Conservation (phyloP, 2,113 vertebrate genomes). For the Synodontis membranacea region DNA sequence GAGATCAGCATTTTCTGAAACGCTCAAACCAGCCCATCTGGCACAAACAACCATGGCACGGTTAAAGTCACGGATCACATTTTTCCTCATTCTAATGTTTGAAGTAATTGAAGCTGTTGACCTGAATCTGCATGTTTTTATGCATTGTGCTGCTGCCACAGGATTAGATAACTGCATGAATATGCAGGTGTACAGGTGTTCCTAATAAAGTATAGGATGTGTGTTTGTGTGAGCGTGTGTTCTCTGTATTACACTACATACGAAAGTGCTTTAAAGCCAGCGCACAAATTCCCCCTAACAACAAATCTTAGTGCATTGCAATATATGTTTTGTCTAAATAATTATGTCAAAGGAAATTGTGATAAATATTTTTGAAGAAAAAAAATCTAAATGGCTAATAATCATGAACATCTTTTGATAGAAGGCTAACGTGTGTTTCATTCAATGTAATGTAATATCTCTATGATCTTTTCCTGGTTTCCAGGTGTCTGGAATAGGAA, state of each 20-base stretch:
- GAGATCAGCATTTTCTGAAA: too few relatives aligned
- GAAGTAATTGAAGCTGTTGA: too few relatives aligned
- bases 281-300: background rate
- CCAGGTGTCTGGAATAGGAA: slow-evolving; percentile 40
- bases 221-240: too few relatives aligned
- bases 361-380: background rate
- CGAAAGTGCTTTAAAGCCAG: background rate
- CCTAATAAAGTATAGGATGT: too few relatives aligned
- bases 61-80: too few relatives aligned
- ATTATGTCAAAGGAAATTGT: background rate
- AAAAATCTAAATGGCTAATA: background rate
- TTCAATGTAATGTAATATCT: background rate
- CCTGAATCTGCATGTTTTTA: too few relatives aligned
- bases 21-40: too few relatives aligned
- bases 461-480: background rate
- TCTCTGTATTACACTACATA: background rate
- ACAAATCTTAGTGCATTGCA: background rate
- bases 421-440: slow-evolving; percentile 5
- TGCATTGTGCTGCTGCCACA: too few relatives aligned
- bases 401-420: background rate
- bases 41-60: too few relatives aligned
- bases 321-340: background rate
- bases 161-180: too few relatives aligned
- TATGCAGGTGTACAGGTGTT: too few relatives aligned
- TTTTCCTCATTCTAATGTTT: too few relatives aligned